Base-by-base conservation (phyloP, 2,888 invertebrate genomes). In the Diadegma fenestrale region DNA sequence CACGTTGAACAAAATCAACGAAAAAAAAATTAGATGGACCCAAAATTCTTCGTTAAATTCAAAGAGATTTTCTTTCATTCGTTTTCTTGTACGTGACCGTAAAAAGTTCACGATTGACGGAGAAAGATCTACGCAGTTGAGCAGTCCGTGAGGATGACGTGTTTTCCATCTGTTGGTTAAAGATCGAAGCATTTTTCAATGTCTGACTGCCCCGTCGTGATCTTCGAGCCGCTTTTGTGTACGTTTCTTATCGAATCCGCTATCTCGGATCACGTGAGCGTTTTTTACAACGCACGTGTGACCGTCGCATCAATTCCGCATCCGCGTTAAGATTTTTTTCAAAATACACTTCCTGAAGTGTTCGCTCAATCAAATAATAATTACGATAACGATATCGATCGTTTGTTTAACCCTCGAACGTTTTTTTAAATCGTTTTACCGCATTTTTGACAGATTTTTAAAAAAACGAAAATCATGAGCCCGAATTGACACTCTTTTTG, bases 121-220 rank as follows among this genome's bases (percentile, higher is more conserved):
- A 63, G 75, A 45, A n/a, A 80, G 76, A 71, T 71, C 80, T 84
- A 26, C 84, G 84, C 84, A 84, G 84, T 80, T 69, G 22, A 14
- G 10, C 8, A 14, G 66, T n/a, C n/a, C n/a, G 19, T 66, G 68
- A 22, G 37, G 22, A 48, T 45, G 48, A 79, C 79, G 51, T 41
- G 33, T 71, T 64, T 75, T 79, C 75, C 75, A 71, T 68, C 43
- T 61, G 69, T 75, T 43, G 12, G 30, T 33, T 54, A 68, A 14
- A 43, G 61, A 51, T 51, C 48, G 22, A 12, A 64, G 66, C 33
- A 43, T 78, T 79, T 83, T 58, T 54, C 54, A 26, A 51, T 79
- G 66, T 71, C 58, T 33, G 22, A n/a, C 63, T 71, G 22, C 33
- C 76, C n/a, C 37, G 54, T 33, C 43, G 43, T 17, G 14, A n/a